These are phyloP conservation scores for Polylopha cassiicola DNA, from an alignment of 2,888 invertebrate genomes.

Conservation along the genomic window DNA sequence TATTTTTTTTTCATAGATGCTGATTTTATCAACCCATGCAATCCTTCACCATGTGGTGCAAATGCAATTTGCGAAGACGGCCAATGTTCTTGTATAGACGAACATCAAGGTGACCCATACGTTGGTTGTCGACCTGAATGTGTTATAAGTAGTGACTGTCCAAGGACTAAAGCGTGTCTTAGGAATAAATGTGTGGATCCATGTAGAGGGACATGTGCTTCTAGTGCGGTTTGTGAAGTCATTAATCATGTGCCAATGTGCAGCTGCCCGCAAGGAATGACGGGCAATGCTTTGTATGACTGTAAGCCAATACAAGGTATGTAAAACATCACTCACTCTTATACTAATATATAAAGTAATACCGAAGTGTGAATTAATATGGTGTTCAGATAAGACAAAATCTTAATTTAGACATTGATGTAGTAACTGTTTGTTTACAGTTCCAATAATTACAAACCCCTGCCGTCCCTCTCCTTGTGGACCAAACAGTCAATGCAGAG, in stretches of 20 bases:
- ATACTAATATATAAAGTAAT: too few species aligned
- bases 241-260: constrained; percentile 85
- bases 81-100: constrained; percentile 77
- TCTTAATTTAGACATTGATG: not conserved
- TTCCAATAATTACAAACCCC: constrained; percentile 72
- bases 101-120: constrained; percentile 82
- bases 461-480: constrained; percentile 87
- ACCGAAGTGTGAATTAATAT: too few species aligned
- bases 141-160: constrained; percentile 81
- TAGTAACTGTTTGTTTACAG: constrained; percentile 38
- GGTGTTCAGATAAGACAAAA: not conserved
- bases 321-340: too few species aligned
- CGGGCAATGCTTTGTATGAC: constrained; percentile 81
- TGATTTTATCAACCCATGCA: constrained; percentile 64
- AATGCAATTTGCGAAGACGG: constrained; percentile 78
- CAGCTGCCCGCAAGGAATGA: constrained; percentile 81
- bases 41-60: constrained; percentile 81
- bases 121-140: constrained; percentile 84
- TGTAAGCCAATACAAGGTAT: constrained; percentile 77
- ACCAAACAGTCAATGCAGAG: constrained; percentile 83
- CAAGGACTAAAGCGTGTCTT: constrained; percentile 80
- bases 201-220: constrained; percentile 83
- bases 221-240: constrained; percentile 83
- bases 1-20: constrained; percentile 37
- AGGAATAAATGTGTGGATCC: constrained; percentile 83